Conservation (phyloP, 30 jellyfish, hydroid and myxozoan species). For the Aurelia aurita complex sp. Pacific region DNA sequence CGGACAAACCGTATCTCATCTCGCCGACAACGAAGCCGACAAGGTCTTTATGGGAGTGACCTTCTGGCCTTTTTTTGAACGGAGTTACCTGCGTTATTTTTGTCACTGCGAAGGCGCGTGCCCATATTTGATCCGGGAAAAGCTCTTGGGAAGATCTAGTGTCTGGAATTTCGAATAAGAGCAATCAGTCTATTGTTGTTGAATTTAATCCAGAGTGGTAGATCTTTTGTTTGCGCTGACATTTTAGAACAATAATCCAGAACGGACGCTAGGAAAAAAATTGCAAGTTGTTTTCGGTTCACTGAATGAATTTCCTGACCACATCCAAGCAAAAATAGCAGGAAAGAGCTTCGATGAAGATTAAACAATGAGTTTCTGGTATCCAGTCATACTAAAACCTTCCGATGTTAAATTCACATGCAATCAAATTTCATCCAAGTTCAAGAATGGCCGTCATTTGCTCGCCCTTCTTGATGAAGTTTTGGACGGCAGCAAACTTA, state of each 20-base stretch:
- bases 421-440: slow-evolving; percentile 27
- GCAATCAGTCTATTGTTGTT: neutral
- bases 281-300: neutral
- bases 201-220: neutral
- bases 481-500: slow-evolving; percentile 32
- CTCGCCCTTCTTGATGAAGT: slow-evolving; percentile 38
- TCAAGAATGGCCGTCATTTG: slow-evolving; percentile 57
- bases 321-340: neutral
- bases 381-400: slow-evolving; percentile 60
- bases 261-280: neutral
- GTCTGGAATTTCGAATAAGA: neutral
- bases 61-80: no score
- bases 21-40: no score
- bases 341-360: neutral
- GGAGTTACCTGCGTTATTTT: no score
- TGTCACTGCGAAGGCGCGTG: no score
- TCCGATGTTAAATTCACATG: slow-evolving; percentile 62
- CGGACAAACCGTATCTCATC: no score
- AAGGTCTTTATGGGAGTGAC: no score
- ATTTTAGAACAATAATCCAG: neutral
- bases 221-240: no score
- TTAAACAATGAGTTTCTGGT: slow-evolving; percentile 42
- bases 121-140: no score
- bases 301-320: neutral
- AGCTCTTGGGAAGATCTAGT: no score